Conservation (phyloP, 2,888 invertebrate genomes). For the Hermaeophaga mercurialis region DNA sequence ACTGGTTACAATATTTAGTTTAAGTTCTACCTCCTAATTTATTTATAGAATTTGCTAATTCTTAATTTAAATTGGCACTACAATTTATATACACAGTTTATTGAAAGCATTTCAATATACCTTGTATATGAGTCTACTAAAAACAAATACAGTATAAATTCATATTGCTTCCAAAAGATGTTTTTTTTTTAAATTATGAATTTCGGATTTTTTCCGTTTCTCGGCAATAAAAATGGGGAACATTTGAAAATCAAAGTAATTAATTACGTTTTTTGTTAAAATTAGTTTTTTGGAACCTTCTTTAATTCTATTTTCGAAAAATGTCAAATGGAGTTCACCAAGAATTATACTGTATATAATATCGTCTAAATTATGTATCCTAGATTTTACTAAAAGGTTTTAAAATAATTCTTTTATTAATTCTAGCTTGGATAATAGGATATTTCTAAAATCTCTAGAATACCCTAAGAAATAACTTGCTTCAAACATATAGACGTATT, state of each 20-base stretch:
- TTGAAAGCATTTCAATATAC: slow-evolving; percentile 16
- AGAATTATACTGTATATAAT: neutral
- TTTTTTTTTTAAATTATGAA: no score
- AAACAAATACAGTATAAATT: slow-evolving; percentile 14
- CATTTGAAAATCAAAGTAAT: no score
- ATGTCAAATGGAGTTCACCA: neutral
- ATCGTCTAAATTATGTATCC: slow-evolving; percentile 8
- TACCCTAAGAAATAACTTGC: neutral
- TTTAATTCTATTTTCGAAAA: no score
- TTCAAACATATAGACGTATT: slow-evolving; percentile 2
- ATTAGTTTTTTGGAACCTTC: no score
- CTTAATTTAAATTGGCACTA: slow-evolving; percentile 21
- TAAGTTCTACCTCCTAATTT: slow-evolving; percentile 18
- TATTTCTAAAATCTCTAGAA: slow-evolving; percentile 2
- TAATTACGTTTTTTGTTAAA: no score
- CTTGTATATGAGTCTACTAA: slow-evolving; percentile 23
- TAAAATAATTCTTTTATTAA: slow-evolving; percentile 2
- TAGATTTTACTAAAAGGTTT: slow-evolving; percentile 14
- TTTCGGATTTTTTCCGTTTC: no score
- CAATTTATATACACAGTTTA: slow-evolving; percentile 20
- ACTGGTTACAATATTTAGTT: slow-evolving; percentile 22
- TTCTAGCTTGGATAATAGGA: slow-evolving; percentile 2
- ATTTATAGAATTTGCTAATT: slow-evolving; percentile 18
- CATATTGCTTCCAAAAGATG: neutral
- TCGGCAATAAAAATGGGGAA: no score